A percentile compares a stretch with the other conserved stretches of the same genome.
Evolutionary conservation across 2,797 vertebrate genomes (phyloP).

Genomic region (Sebastes diaconus): DNA sequence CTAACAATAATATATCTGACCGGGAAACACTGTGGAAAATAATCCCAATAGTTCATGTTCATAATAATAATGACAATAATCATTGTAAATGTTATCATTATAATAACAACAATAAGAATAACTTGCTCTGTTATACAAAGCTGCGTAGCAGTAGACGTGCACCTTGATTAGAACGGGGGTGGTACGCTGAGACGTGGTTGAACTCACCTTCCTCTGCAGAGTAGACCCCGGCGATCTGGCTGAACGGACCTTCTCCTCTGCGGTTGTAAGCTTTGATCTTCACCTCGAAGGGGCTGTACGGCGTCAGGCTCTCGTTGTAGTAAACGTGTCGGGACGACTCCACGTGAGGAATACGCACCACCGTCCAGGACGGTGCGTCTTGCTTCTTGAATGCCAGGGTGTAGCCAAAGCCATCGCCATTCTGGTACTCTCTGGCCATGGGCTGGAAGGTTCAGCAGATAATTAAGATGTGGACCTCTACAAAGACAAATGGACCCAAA

Average conservation of each 20-base stretch:
- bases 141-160: neutral
- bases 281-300: slow-evolving; percentile 94
- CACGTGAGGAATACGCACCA: slow-evolving; percentile 82
- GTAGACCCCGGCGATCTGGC: slow-evolving; percentile 88
- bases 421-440: slow-evolving; percentile 92
- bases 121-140: neutral
- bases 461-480: neutral
- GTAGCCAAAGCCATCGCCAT: slow-evolving; percentile 95
- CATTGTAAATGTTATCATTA: neutral
- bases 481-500: neutral
- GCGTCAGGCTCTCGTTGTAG: slow-evolving; percentile 87
- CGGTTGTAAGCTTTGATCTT: slow-evolving; percentile 93
- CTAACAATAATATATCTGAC: too few relatives aligned
- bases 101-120: too few relatives aligned
- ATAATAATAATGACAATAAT: neutral
- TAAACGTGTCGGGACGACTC: slow-evolving; percentile 92
- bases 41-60: neutral
- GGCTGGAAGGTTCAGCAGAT: slow-evolving; percentile 77
- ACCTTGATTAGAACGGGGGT: too few relatives aligned
- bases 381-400: slow-evolving; percentile 88
- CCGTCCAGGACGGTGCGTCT: slow-evolving; percentile 82
- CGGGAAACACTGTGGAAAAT: neutral
- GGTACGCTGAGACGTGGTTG: neutral
- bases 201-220: slow-evolving; percentile 94
- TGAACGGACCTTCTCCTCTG: slow-evolving; percentile 93